These are phyloP conservation scores for Parochlus steinenii DNA, from an alignment of 2,888 invertebrate genomes.

Conservation along the genomic window DNA sequence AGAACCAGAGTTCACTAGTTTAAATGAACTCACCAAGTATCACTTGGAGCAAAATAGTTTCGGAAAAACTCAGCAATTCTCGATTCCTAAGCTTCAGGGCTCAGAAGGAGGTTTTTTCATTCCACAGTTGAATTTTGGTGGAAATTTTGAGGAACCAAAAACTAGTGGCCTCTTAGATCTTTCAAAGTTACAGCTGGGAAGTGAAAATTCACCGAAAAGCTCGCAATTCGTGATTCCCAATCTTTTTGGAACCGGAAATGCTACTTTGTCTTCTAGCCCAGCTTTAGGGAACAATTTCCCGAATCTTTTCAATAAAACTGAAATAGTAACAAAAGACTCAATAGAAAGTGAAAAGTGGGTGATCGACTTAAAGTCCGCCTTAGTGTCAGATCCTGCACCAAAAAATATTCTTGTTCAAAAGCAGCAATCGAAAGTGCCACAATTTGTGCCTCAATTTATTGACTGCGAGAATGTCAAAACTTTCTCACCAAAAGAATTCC, in stretches of 20 bases:
- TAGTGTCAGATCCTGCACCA: slow-evolving; percentile 19
- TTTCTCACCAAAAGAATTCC: not conserved
- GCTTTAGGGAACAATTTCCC: no score
- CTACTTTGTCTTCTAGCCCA: no score
- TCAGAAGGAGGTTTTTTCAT: slow-evolving; percentile 1
- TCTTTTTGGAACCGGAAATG: not conserved
- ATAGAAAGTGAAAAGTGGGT: slow-evolving; percentile 16
- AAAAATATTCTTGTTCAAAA: slow-evolving; percentile 12
- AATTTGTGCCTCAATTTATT: slow-evolving; percentile 25
- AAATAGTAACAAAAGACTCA: not conserved
- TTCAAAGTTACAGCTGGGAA: no score
- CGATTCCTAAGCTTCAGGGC: not conserved
- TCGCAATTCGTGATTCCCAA: slow-evolving; percentile 4
- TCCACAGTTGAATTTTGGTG: no score
- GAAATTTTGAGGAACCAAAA: no score
- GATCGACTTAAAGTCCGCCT: slow-evolving; percentile 31
- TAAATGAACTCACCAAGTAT: slow-evolving; percentile 21
- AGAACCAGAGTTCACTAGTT: slow-evolving; percentile 6
- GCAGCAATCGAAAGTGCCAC: slow-evolving; percentile 13
- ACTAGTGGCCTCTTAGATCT: no score
- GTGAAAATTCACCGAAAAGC: no score
- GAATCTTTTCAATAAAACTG: no score
- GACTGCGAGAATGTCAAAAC: slow-evolving; percentile 21
- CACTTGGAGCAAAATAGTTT: slow-evolving; percentile 21
- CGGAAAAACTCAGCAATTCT: not conserved